Percentiles rank a stretch among this genome's conserved stretches.
Evolutionary conservation across 2,888 invertebrate species (phyloP).

Genomic region (Bruchidius siliquastri): DNA sequence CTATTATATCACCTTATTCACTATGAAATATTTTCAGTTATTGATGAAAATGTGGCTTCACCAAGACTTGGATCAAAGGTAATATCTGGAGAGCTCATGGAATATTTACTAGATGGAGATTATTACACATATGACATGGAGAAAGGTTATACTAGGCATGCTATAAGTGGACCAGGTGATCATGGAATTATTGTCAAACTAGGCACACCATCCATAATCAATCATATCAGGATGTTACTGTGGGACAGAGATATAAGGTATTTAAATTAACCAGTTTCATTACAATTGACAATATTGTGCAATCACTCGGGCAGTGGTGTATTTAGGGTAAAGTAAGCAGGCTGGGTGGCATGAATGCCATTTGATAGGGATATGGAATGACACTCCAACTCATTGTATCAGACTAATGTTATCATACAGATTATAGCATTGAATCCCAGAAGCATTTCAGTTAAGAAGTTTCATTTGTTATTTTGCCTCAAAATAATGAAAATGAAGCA

Average conservation of each 20-base stretch:
- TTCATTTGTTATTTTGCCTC: too few relatives aligned
- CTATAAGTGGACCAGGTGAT: slow-evolving; percentile 51
- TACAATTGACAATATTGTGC: too few relatives aligned
- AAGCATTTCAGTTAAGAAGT: too few relatives aligned
- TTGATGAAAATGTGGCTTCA: slow-evolving; percentile 90
- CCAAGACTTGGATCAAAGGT: slow-evolving; percentile 78
- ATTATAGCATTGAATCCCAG: too few relatives aligned
- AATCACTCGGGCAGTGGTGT: too few relatives aligned
- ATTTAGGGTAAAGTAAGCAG: too few relatives aligned
- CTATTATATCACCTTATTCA: neutral
- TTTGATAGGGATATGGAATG: too few relatives aligned
- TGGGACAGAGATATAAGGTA: slow-evolving; percentile 90
- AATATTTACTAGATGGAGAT: slow-evolving; percentile 87
- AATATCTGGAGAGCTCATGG: slow-evolving; percentile 83
- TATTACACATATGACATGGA: slow-evolving; percentile 86
- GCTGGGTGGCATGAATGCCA: too few relatives aligned
- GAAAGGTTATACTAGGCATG: slow-evolving; percentile 65
- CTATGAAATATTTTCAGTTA: slow-evolving; percentile 51
- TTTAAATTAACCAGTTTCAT: neutral
- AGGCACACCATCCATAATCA: slow-evolving; percentile 81
- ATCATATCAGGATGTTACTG: slow-evolving; percentile 85
- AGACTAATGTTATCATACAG: too few relatives aligned
- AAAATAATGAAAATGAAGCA: too few relatives aligned
- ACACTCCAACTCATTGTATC: too few relatives aligned
- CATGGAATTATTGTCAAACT: slow-evolving; percentile 84